Evolutionary conservation across 2,888 invertebrate genomes (phyloP), one percentile per base, ranked within the genome.

Genomic region (Tortrix viridana): DNA sequence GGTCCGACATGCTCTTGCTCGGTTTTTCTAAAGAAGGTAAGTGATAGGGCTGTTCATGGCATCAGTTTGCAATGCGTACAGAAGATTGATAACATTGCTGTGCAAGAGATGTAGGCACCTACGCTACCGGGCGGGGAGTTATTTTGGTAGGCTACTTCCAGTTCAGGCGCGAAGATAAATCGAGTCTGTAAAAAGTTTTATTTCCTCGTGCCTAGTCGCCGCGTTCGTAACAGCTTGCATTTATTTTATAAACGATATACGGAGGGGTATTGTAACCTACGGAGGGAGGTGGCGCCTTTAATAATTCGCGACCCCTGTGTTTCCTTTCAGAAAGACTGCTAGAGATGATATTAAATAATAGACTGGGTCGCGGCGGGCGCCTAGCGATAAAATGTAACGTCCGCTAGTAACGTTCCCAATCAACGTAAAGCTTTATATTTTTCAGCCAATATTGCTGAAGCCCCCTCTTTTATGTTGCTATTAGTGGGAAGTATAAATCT

Each of bases 171-270:
- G 69, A 77, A 82, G 80, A 83, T 82, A 82, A 80, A 85, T 83
- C 72, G 80, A 74, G 71, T 71, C 69, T 64, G 79, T 80, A 77
- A 75, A 79, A 81, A 76, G 71, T 82, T 84, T 82, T 84, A 79
- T 78, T 80, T 75, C 72, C 71, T 67, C 67, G 65, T 67, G 68
- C 60, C 57, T 63, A 60, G 52, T 69, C 65, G 71, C 72, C 71
- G 73, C 73, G 70, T 68, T 65, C 69, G 80, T 81, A 82, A 82
- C 80, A 80, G 79, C 82, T 80, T 81, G 81, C 81, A 81, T 84
- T 85, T 85, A 82, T 84, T 82, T 80, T 74, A 75, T 72, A 70
- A 79, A 75, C 77, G 77, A 80, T 79, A 75, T 79, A 79, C 71
- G 72, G 70, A 71, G 68, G 70, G 48, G 53, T 57, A 37, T 67